A percentile compares a stretch with the other conserved stretches of the same genome.
These are phyloP conservation scores for Agrochola litura DNA, from an alignment of 2,888 invertebrate species.

Conservation along the genomic window DNA sequence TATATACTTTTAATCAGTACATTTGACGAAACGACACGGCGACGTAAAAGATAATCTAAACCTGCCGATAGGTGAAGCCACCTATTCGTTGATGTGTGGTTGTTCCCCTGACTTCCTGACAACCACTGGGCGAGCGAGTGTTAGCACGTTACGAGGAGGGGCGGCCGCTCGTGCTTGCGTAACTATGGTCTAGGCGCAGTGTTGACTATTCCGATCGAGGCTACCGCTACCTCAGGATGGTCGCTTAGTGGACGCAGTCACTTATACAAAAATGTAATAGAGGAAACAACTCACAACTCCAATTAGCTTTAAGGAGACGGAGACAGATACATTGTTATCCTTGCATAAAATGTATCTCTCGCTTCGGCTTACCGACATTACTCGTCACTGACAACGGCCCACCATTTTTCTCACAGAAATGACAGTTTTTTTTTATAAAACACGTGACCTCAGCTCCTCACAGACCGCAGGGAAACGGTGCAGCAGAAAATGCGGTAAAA, in stretches of 20 bases:
- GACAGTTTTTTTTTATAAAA: too few relatives aligned
- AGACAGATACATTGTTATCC: background rate
- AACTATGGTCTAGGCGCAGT: background rate
- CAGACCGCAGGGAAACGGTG: too few relatives aligned
- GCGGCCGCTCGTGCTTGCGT: background rate
- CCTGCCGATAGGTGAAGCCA: too few relatives aligned
- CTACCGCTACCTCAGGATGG: background rate
- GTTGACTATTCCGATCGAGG: background rate
- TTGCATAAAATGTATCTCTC: background rate
- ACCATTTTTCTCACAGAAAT: background rate
- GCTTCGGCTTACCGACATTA: constrained; percentile 8
- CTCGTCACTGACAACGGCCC: constrained; percentile 9
- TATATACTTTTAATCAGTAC: too few relatives aligned
- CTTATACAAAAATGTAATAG: background rate
- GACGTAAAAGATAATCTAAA: too few relatives aligned
- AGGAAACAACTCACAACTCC: too few relatives aligned
- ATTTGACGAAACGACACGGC: too few relatives aligned
- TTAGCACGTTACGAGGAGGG: constrained; percentile 9
- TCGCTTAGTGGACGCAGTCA: background rate
- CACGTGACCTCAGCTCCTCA: too few relatives aligned
- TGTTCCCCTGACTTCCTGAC: too few relatives aligned
- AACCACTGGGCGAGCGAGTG: background rate
- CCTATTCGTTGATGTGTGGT: too few relatives aligned
- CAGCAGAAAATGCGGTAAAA: constrained; percentile 1
- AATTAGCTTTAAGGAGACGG: background rate